Evolutionary conservation across 2,888 invertebrate species (phyloP), one percentile per base, ranked within the genome.

Genomic region (Idaea biselata): DNA sequence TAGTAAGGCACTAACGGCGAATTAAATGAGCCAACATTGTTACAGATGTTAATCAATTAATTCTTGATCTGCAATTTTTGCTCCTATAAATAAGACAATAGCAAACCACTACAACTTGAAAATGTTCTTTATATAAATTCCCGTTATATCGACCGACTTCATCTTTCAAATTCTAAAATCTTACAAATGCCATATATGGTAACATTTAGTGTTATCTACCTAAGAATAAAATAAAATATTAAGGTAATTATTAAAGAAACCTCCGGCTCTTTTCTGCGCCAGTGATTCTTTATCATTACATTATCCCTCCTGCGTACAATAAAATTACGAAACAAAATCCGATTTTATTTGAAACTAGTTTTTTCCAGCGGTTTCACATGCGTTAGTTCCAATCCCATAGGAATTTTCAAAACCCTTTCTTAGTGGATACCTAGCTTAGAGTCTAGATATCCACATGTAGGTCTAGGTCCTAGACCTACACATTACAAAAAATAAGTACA

Each of bases 271-370:
- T 8, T 11, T 44, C 33, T 33, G 14, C 33, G 7, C 44, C 44
- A 44, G 44, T 61, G 0, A 62, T 62, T 60, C 58, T 33, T 60
- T 66, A 70, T 70, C 59, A 63, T 63, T 60, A 62, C 60, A 54
- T 60, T 25, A 60, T 65, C 58, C 62, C 61, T 33, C 44, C n/a
- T 11, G 44, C 44, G 58, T 33, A 32, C 56, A 18, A 16, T 31
- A 58, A 66, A 67, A 62, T 64, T 64, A 62, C 60, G 1, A 16
- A 18, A 54, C 57, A 58, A 44, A 53, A 63, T 60, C 60, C 33
- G 32, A 58, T 60, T 57, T 62, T 18, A 62, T 57, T 54, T 62
- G 32, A 62, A 62, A 58, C 60, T 59, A 44, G 14, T 11, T 44
- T 44, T 44, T 14, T 11, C 25, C 25, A 3, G 25, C 25, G 25